Evolutionary conservation across 2,888 invertebrate species (phyloP).

Genomic region (Tachystola acroxantha): DNA sequence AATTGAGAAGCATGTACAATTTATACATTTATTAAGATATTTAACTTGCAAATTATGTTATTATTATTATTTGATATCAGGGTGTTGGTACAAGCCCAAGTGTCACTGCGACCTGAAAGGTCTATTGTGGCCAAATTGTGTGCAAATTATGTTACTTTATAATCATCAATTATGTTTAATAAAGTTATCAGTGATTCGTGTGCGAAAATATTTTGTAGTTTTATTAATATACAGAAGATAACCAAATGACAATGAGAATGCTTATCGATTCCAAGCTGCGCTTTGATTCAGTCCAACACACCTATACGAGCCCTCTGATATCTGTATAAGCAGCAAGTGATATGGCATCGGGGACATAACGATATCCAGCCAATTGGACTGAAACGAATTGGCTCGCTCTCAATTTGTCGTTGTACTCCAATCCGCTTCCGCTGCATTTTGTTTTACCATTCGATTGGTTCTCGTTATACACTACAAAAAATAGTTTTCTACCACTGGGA

Average conservation of each 20-base stretch:
- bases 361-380: conserved; percentile 74
- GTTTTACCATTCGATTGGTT: conserved; percentile 49
- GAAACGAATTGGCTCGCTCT: conserved; percentile 76
- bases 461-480: conserved; percentile 22
- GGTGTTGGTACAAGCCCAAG: too few species aligned
- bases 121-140: too few species aligned
- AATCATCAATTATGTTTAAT: too few species aligned
- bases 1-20: too few species aligned
- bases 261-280: conserved; percentile 14
- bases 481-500: not conserved
- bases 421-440: conserved; percentile 65
- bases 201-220: not conserved
- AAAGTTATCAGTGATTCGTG: too few species aligned
- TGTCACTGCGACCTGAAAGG: too few species aligned
- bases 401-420: conserved; percentile 60
- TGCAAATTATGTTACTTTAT: too few species aligned
- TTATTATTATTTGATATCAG: too few species aligned
- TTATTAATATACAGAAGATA: conserved; percentile 1
- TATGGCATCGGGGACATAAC: conserved; percentile 64
- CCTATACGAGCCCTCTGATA: conserved; percentile 25
- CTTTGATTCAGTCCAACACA: conserved; percentile 51
- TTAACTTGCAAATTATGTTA: too few species aligned
- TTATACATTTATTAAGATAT: too few species aligned
- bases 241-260: not conserved
- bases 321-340: conserved; percentile 34